Evolutionary conservation across 2,888 invertebrate genomes (phyloP).

Genomic region (Selenia dentaria): DNA sequence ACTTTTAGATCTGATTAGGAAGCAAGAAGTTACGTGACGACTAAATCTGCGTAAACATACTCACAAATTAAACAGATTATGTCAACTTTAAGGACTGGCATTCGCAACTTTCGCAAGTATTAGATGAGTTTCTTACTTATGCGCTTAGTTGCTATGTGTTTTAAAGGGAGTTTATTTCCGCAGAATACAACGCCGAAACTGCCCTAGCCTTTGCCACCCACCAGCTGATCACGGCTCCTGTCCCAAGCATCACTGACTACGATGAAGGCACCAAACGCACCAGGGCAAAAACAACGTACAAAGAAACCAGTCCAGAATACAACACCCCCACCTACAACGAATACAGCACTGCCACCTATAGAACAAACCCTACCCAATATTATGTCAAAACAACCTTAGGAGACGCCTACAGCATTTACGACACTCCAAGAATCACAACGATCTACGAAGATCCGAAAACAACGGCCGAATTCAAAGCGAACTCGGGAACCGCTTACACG

Average conservation of each 20-base stretch:
- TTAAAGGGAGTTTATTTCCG: too few species aligned
- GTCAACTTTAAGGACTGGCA: too few species aligned
- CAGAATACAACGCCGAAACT: conserved; percentile 72
- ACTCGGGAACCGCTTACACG: conserved; percentile 23
- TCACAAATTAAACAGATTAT: too few species aligned
- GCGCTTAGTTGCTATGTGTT: too few species aligned
- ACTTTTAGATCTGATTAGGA: too few species aligned
- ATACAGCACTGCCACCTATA: conserved; percentile 63
- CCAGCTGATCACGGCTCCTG: conserved; percentile 72
- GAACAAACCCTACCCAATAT: conserved; percentile 37
- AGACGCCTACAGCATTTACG: conserved; percentile 41
- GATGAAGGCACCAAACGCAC: conserved; percentile 57
- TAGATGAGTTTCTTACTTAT: too few species aligned
- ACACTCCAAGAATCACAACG: conserved; percentile 38
- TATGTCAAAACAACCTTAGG: conserved; percentile 51
- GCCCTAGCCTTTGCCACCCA: conserved; percentile 77
- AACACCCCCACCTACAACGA: conserved; percentile 49
- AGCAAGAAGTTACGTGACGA: too few species aligned
- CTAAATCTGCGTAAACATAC: too few species aligned
- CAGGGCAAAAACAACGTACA: conserved; percentile 57
- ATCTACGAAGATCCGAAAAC: conserved; percentile 25
- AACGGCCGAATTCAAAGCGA: conserved; percentile 19
- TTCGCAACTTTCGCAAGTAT: too few species aligned
- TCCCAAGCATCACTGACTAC: conserved; percentile 64
- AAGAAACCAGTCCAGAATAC: conserved; percentile 62